Base-by-base conservation (phyloP, 1,140 invertebrate genomes). In the Drosophila hydei region DNA sequence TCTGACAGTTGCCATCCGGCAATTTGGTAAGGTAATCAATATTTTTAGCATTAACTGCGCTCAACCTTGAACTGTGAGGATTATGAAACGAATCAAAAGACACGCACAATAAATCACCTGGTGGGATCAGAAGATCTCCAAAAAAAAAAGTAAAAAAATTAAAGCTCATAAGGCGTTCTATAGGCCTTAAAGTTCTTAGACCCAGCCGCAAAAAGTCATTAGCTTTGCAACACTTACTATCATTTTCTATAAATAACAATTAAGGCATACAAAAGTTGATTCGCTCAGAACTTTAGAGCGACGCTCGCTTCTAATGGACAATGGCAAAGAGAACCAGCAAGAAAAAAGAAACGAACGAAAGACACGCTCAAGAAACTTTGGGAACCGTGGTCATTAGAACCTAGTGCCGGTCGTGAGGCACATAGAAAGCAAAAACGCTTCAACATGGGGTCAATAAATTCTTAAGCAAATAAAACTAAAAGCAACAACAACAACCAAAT, bases 221-320 rank as follows among this genome's bases (percentile, higher is more conserved):
- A 87, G 83, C 67, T 79, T 75, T 78, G 79, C 73, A 78, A 70
- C 83, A 87, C 72, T 87, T 84, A 68, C 83, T 85, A 87, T 88
- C 81, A 87, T 83, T 88, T 71, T 72, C 81, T 88, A 87, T 87
- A 87, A 88, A 87, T 87, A 87, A 87, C 83, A 87, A 87, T 87
- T 87, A 79, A 87, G 79, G 81, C 83, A 88, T 78, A 72, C 81
- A 72, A 67, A 75, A 52, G 55, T 50, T 42, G 63, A 61, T 63
- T 63, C 67, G 67, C 36, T 70, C 45, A 60, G 56, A 60, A 18
- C 52, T 42, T 16, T 25, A 11, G 19, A 42, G 52, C 54, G 19
- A 56, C 38, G 33, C 23, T 27, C 30, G 40, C 61, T 36, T 72
- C 40, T 67, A 72, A 72, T 62, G 55, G 62, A 67, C 61, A 51